Percentiles rank a stretch among this genome's conserved stretches.
Evolutionary conservation across 2,797 vertebrate genomes (phyloP).

Genomic region (Tapirus indicus): DNA sequence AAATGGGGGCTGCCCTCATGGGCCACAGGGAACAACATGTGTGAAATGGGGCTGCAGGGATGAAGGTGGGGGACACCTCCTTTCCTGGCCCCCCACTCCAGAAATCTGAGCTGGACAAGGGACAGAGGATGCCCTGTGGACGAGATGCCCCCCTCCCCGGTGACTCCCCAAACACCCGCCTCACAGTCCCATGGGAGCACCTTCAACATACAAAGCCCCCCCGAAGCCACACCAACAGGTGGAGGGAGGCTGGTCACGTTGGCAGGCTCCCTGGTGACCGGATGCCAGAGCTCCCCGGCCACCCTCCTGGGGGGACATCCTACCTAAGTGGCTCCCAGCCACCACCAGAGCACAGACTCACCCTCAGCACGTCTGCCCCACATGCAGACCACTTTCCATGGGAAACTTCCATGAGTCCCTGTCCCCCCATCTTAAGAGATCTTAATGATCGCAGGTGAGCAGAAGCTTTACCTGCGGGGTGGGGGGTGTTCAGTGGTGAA

Average conservation of each 20-base stretch:
- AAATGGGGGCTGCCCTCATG: accelerated
- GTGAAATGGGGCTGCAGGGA: not conserved
- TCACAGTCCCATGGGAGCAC: not conserved
- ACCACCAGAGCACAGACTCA: not conserved
- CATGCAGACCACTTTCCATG: not conserved
- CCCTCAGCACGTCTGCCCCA: not conserved
- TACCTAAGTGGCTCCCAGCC: not conserved
- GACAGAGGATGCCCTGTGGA: too few species aligned
- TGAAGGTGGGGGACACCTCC: accelerated
- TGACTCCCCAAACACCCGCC: not conserved
- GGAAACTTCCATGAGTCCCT: not conserved
- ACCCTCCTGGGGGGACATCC: too few species aligned
- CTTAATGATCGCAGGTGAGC: too few species aligned
- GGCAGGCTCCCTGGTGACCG: not conserved
- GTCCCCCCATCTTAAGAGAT: not conserved
- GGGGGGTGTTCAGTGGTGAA: too few species aligned
- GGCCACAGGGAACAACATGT: accelerated
- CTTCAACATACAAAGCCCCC: not conserved
- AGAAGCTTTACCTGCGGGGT: not conserved
- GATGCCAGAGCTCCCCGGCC: accelerated
- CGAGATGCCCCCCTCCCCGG: accelerated
- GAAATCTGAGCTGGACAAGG: not conserved
- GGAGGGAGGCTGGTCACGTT: not conserved
- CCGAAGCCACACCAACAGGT: too few species aligned
- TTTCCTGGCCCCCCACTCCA: not conserved